These are phyloP conservation scores for Nycticorax nycticorax DNA, from an alignment of 2,113 vertebrate genomes.

Conservation along the genomic window DNA sequence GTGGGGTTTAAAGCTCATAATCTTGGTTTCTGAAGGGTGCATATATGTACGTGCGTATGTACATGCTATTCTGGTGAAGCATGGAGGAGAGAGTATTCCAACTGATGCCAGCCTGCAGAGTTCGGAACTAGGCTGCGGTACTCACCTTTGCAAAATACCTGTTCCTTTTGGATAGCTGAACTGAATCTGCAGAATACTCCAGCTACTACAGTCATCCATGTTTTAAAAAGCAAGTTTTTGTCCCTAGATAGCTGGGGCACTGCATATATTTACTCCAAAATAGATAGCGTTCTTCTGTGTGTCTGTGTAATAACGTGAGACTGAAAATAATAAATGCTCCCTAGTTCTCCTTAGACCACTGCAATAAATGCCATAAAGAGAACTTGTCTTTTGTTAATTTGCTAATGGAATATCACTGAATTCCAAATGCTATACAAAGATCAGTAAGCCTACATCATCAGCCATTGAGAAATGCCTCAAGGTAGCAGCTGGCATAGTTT, in stretches of 20 bases:
- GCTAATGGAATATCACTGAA: neutral
- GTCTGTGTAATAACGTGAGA: neutral
- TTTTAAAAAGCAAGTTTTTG: neutral
- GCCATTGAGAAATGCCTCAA: neutral
- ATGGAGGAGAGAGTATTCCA: fast-evolving
- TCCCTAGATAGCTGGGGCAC: neutral
- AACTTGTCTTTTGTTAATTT: neutral
- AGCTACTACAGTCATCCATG: neutral
- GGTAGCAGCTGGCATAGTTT: neutral
- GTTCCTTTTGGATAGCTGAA: neutral
- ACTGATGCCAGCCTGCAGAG: neutral
- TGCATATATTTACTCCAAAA: neutral
- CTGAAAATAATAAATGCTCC: neutral
- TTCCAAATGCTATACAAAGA: neutral
- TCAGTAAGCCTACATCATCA: neutral
- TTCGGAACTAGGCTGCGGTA: neutral
- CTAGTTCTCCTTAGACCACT: neutral
- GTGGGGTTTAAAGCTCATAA: neutral
- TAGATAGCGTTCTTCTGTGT: fast-evolving
- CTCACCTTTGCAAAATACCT: neutral
- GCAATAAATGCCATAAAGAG: neutral
- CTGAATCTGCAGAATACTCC: neutral
- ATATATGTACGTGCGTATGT: fast-evolving
- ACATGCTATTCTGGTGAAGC: fast-evolving
- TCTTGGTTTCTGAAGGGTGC: neutral